A percentile compares a stretch with the other conserved stretches of the same genome.
phyloP scores from a whole-genome alignment of 2,797 vertebrate species.

The Pampus argenteus region DNA sequence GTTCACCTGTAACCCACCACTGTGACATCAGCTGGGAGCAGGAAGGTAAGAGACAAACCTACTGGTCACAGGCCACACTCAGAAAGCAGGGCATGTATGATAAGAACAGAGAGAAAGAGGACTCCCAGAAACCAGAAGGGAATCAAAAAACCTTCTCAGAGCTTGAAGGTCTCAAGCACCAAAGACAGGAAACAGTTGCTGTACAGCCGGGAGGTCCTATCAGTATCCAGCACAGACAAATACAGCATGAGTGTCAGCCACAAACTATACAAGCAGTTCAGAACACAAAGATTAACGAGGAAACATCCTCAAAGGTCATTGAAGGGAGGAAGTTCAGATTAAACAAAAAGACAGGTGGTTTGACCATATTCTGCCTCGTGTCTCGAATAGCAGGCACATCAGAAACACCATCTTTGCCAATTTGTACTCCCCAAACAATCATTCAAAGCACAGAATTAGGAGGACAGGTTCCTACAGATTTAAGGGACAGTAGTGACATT shows the following conservation, averaged over 20 bases:
- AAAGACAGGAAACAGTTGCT: constrained; percentile 23
- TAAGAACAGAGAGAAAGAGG: constrained; percentile 32
- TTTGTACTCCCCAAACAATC: constrained; percentile 41
- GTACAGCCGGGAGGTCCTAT: constrained; percentile 27
- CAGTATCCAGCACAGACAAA: constrained; percentile 22
- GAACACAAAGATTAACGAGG: constrained; percentile 34
- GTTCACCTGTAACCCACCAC: constrained; percentile 37
- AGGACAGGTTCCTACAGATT: constrained; percentile 17
- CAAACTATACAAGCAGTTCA: constrained; percentile 37
- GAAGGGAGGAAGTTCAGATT: constrained; percentile 73
- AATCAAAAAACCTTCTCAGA: constrained; percentile 36
- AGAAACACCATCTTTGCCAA: constrained; percentile 59
- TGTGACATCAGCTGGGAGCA: constrained; percentile 49
- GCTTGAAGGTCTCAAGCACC: constrained; percentile 24
- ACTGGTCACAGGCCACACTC: constrained; percentile 41
- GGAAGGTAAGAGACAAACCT: constrained; percentile 52
- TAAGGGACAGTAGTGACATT: constrained; percentile 10
- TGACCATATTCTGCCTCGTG: constrained; percentile 85
- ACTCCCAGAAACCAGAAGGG: constrained; percentile 31
- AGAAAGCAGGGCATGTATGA: constrained; percentile 50
- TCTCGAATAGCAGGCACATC: constrained; percentile 74
- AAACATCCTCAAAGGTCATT: constrained; percentile 61
- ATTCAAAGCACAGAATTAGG: constrained; percentile 33
- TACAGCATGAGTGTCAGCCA: constrained; percentile 21
- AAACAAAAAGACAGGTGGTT: constrained; percentile 75